These are phyloP conservation scores for Ctenochaetus hawaiiensis DNA, from an alignment of 2,797 vertebrate species.

Conservation along the genomic window DNA sequence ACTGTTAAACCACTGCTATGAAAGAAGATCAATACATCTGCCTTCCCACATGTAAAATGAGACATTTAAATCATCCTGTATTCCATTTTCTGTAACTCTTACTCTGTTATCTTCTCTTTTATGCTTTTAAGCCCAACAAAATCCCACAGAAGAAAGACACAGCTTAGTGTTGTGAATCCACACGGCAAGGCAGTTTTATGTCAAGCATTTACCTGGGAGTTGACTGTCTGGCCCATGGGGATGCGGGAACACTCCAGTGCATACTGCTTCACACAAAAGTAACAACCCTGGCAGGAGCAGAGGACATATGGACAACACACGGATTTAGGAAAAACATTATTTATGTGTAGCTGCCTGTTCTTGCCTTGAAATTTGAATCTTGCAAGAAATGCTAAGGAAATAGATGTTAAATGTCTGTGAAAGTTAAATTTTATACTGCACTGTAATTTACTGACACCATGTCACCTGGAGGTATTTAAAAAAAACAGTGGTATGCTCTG, in stretches of 20 bases:
- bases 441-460: neutral
- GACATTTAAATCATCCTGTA: neutral
- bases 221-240: conserved; percentile 98
- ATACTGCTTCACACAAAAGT: conserved; percentile 99
- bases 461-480: neutral
- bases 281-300: conserved; percentile 88
- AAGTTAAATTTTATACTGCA: neutral
- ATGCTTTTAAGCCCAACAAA: neutral
- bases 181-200: neutral
- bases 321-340: neutral
- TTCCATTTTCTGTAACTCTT: neutral
- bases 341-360: too few relatives aligned
- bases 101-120: neutral
- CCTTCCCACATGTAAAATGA: neutral
- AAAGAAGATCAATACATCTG: neutral
- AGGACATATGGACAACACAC: neutral
- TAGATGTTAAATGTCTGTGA: too few relatives aligned
- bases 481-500: neutral
- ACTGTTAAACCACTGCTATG: neutral
- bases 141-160: neutral
- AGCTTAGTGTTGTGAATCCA: neutral
- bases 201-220: conserved; percentile 92
- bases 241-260: conserved; percentile 97
- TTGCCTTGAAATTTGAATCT: too few relatives aligned
- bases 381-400: too few relatives aligned